Percentiles rank a stretch among this genome's conserved stretches.
phyloP scores from a whole-genome alignment of 2,113 vertebrate genomes.

The Amia ocellicauda region DNA sequence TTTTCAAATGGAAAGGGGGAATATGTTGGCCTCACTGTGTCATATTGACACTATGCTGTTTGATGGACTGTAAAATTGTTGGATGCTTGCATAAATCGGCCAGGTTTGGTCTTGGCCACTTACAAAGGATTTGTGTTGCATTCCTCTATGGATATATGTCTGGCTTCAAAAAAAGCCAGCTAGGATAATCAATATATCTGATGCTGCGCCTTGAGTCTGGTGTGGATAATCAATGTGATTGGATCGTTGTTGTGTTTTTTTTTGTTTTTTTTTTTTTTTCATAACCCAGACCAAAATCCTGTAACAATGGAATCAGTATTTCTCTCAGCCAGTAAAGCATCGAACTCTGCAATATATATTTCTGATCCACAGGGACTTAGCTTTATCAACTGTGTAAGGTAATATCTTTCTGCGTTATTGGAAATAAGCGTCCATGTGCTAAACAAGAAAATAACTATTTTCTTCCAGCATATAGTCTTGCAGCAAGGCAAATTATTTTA shows the following conservation, averaged over 20 bases:
- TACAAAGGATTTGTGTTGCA: neutral
- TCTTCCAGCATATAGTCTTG: neutral
- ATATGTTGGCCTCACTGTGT: too few species aligned
- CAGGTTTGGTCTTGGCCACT: neutral
- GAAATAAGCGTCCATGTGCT: conserved; percentile 20
- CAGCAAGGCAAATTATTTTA: neutral
- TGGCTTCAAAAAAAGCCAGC: conserved; percentile 12
- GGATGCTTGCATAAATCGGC: neutral
- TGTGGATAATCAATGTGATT: conserved; percentile 34
- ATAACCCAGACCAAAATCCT: conserved; percentile 5
- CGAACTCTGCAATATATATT: conserved; percentile 24
- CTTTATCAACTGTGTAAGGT: conserved; percentile 37
- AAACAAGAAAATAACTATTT: conserved; percentile 8
- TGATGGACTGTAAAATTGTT: too few species aligned
- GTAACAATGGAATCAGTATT: conserved; percentile 5
- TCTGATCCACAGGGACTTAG: conserved; percentile 23
- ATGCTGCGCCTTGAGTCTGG: conserved; percentile 19
- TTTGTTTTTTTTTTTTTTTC: conserved; percentile 19
- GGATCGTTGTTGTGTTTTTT: too few species aligned
- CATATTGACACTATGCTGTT: too few species aligned
- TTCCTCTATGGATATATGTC: conserved; percentile 3
- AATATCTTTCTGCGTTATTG: conserved; percentile 33
- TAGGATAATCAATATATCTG: conserved; percentile 25
- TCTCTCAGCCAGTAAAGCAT: conserved; percentile 29
- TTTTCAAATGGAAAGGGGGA: too few species aligned